Conservation (phyloP, 2,888 invertebrate species). For the Mesorhabditis belari region DNA sequence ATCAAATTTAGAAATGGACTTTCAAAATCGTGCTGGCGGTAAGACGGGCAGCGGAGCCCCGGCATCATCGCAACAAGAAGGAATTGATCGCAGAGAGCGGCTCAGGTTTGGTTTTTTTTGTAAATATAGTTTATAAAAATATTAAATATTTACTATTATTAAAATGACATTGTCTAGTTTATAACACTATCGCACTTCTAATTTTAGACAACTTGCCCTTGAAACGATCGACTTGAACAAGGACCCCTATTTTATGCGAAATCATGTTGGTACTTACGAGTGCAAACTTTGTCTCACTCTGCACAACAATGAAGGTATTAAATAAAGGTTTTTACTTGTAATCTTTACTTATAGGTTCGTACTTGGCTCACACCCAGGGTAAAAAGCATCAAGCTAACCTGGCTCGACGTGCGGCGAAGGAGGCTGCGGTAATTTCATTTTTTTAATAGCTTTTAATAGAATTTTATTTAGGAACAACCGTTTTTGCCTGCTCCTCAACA, state of each 20-base stretch:
- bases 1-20: conserved; percentile 73
- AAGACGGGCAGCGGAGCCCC: conserved; percentile 99
- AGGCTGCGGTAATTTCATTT: conserved; percentile 12
- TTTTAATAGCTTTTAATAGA: background rate
- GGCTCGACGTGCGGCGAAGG: conserved; percentile 92
- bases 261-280: conserved; percentile 93
- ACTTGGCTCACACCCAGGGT: conserved; percentile 96
- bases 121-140: no score
- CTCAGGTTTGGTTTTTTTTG: conserved; percentile 20
- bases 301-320: conserved; percentile 76
- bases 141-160: no score
- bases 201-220: conserved; percentile 81
- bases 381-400: conserved; percentile 99
- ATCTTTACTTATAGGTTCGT: conserved; percentile 69
- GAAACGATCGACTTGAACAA: conserved; percentile 98
- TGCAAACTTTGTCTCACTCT: conserved; percentile 95
- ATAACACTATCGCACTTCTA: conserved; percentile 72
- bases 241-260: conserved; percentile 99
- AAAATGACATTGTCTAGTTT: background rate
- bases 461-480: conserved; percentile 77
- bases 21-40: conserved; percentile 95
- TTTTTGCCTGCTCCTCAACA: conserved; percentile 59
- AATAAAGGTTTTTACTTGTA: conserved; percentile 10
- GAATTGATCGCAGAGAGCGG: conserved; percentile 70
- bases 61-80: conserved; percentile 96